Percentiles rank a stretch among this genome's conserved stretches.
phyloP scores from a whole-genome alignment of 2,888 invertebrate species.

The Lochmaea crataegi region DNA sequence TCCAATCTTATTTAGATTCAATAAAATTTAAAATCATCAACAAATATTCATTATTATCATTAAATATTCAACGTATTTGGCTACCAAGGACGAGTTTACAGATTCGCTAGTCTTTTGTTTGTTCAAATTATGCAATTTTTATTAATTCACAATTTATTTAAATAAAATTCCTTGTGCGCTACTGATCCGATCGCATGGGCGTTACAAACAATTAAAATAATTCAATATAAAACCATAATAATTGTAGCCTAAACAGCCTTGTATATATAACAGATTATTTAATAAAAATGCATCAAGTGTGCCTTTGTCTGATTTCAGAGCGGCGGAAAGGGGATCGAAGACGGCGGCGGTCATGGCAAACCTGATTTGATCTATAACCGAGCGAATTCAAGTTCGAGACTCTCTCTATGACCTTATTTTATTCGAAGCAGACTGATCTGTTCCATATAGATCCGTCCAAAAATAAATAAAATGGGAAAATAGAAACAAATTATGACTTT shows the following conservation, averaged over 20 bases:
- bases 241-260: background rate
- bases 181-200: background rate
- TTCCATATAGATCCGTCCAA: background rate
- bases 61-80: background rate
- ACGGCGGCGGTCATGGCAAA: conserved; percentile 18
- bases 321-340: background rate
- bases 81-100: background rate
- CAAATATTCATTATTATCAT: background rate
- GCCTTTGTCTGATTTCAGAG: conserved; percentile 5
- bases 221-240: background rate
- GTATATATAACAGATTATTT: conserved; percentile 8
- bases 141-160: background rate
- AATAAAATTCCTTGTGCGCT: background rate
- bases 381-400: conserved; percentile 21
- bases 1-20: background rate
- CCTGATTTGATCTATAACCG: conserved; percentile 23
- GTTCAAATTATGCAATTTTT: background rate
- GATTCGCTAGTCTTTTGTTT: background rate
- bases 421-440: background rate
- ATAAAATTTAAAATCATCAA: background rate
- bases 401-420: conserved; percentile 20
- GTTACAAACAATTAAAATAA: background rate
- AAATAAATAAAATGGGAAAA: background rate
- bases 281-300: conserved; percentile 23
- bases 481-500: background rate